Percentiles rank a stretch among this genome's conserved stretches.
Conservation (phyloP, 1,140 invertebrate genomes). For the Achroia grisella region DNA sequence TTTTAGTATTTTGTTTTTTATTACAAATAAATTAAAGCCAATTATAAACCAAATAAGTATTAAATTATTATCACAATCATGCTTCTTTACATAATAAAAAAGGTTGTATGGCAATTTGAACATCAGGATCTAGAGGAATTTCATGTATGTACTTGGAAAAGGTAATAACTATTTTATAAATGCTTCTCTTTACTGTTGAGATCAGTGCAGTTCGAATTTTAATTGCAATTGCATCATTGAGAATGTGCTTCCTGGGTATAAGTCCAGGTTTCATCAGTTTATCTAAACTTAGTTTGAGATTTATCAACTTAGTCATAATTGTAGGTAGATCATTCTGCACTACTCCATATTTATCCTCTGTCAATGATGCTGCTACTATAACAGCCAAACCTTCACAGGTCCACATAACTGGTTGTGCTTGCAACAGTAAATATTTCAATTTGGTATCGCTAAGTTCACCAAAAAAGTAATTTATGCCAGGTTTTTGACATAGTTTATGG, state of each 20-base stretch:
- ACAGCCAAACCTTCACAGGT: constrained; percentile 80
- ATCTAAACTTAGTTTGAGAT: constrained; percentile 80
- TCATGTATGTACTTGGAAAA: constrained; percentile 82
- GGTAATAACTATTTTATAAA: constrained; percentile 81
- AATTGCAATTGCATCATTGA: constrained; percentile 75
- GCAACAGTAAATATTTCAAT: constrained; percentile 76
- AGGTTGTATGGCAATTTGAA: constrained; percentile 65
- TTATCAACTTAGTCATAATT: constrained; percentile 79
- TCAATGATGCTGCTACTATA: constrained; percentile 79
- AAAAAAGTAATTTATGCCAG: constrained; percentile 81
- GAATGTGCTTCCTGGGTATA: constrained; percentile 75
- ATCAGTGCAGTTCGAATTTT: constrained; percentile 77
- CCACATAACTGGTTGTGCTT: constrained; percentile 82
- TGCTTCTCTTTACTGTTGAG: constrained; percentile 79
- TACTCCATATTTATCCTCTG: constrained; percentile 85
- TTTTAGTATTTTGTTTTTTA: constrained; percentile 17
- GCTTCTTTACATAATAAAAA: constrained; percentile 71
- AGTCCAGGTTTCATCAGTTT: constrained; percentile 80
- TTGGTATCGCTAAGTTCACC: constrained; percentile 80
- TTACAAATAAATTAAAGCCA: constrained; percentile 4
- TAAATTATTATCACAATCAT: constrained; percentile 23
- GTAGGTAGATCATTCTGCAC: constrained; percentile 83
- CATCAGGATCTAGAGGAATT: constrained; percentile 74
- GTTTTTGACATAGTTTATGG: constrained; percentile 69
- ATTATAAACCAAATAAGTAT: constrained; percentile 1